Evolutionary conservation across 2,113 vertebrate genomes (phyloP), one percentile per base, ranked within the genome.

Genomic region (Numenius arquata): DNA sequence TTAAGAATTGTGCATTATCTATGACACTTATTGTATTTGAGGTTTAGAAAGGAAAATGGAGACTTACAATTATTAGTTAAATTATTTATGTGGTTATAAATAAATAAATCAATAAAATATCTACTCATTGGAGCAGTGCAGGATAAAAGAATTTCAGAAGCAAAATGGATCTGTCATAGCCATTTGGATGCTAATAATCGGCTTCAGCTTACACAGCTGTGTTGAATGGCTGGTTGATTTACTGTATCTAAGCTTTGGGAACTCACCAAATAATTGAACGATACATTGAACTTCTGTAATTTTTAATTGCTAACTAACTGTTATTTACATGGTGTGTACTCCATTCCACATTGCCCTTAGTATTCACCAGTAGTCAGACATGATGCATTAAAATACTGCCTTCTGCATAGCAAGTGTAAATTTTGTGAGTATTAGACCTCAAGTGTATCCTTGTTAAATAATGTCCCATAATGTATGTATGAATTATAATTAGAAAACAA

Each of bases 81-180:
- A 97, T 95, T 94, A 96, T 97, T 91, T 94, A 95, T 93, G 53
- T 43, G 5, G 16, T 70, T 89, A 77, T 90, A 94, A 94, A 96
- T 89, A 88, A 93, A 85, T 77, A 41, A 83, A 90, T 92, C 83
- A 95, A 90, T 90, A 77, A 93, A 91, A 75, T 75, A 83, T 61
- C 63, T 90, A 43, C 32, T 84, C 29, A 66, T 58, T 89, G 56
- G 36, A 94, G 29, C 59, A 77, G 15, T 22, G 41, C 23, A 67
- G 21, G 50, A 91, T 80, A 78, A 85, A 95, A 92, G 70, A 94
- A 89, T 65, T 91, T 84, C 52, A 80, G 74, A 93, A 68, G 27
- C 12, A 90, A 90, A 86, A 88, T 52, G 52, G 12, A 38, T 82
- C 38, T 91, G 27, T 95, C 85, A 59, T 19, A 93, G 75, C n/a